Percentiles rank a stretch among this genome's conserved stretches.
Conservation (phyloP, 2,113 vertebrate species). For the Silurus asotus region DNA sequence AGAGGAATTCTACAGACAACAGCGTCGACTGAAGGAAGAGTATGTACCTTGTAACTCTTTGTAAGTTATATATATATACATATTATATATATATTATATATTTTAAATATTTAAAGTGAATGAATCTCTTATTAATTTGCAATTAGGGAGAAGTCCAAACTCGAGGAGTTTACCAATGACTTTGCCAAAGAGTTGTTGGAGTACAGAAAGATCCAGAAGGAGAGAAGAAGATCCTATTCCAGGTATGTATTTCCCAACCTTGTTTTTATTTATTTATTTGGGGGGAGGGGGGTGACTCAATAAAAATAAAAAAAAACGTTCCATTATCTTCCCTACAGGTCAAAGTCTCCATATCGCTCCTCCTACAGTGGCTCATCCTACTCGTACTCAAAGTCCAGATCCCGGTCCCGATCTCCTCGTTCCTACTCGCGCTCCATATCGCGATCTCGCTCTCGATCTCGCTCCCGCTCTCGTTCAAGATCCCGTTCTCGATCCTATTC, state of each 20-base stretch:
- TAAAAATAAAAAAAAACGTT: background rate
- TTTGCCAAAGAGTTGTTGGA: slow-evolving; percentile 99
- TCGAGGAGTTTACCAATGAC: slow-evolving; percentile 99
- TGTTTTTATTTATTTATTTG: background rate
- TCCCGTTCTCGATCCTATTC: slow-evolving; percentile 86
- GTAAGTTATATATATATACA: background rate
- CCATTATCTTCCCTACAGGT: slow-evolving; percentile 71
- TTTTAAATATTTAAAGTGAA: too few relatives aligned
- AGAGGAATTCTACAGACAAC: slow-evolving; percentile 91
- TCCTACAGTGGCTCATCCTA: slow-evolving; percentile 82
- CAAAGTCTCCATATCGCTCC: slow-evolving; percentile 90
- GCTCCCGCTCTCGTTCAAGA: slow-evolving; percentile 87
- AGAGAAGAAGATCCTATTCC: slow-evolving; percentile 90
- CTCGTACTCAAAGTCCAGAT: slow-evolving; percentile 88
- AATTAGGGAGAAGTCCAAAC: slow-evolving; percentile 94
- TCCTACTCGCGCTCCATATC: slow-evolving; percentile 87
- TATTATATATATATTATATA: too few relatives aligned
- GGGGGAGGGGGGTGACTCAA: background rate
- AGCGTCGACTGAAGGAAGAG: slow-evolving; percentile 89
- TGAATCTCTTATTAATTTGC: slow-evolving; percentile 52
- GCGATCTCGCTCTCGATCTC: slow-evolving; percentile 85
- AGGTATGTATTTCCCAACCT: slow-evolving; percentile 76
- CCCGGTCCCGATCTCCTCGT: slow-evolving; percentile 81
- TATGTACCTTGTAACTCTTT: slow-evolving; percentile 69
- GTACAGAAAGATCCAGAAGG: slow-evolving; percentile 97